Evolutionary conservation across 2,797 vertebrate species (phyloP).

Genomic region (Adelosebastes latens): DNA sequence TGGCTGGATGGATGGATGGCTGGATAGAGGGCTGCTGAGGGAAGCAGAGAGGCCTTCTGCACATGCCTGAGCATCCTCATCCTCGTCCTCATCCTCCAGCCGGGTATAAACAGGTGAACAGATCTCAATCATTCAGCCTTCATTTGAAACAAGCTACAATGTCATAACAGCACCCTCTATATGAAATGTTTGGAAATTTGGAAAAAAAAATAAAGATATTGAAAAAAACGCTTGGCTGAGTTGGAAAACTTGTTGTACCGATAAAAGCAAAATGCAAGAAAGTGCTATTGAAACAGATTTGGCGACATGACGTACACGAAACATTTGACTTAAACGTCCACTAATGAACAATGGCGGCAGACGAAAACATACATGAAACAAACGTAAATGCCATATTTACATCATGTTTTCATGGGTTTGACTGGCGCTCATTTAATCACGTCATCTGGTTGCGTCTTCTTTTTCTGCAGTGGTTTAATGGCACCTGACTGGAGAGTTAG

Average conservation of each 20-base stretch:
- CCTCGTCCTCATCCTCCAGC: constrained; percentile 8
- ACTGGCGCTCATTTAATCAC: neutral
- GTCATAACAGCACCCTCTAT: neutral
- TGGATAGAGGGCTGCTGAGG: constrained; percentile 42
- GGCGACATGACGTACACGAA: rapidly evolving
- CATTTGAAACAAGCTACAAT: neutral
- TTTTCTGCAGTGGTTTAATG: neutral
- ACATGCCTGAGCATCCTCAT: constrained; percentile 63
- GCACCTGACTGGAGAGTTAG: too few relatives aligned
- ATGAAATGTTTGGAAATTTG: rapidly evolving
- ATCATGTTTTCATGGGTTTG: neutral
- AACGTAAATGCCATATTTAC: neutral
- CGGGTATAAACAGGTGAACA: neutral
- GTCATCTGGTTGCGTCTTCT: neutral
- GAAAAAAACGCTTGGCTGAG: neutral
- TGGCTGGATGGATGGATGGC: constrained; percentile 50
- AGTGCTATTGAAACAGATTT: rapidly evolving
- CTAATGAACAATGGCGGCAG: neutral
- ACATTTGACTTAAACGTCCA: neutral
- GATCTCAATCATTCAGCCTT: neutral
- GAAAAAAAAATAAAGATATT: neutral
- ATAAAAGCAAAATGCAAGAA: neutral
- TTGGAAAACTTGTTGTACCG: neutral
- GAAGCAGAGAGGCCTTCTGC: constrained; percentile 23
- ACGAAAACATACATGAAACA: neutral